Conservation (phyloP, 2,888 invertebrate species). For the Tanypteryx hageni region DNA sequence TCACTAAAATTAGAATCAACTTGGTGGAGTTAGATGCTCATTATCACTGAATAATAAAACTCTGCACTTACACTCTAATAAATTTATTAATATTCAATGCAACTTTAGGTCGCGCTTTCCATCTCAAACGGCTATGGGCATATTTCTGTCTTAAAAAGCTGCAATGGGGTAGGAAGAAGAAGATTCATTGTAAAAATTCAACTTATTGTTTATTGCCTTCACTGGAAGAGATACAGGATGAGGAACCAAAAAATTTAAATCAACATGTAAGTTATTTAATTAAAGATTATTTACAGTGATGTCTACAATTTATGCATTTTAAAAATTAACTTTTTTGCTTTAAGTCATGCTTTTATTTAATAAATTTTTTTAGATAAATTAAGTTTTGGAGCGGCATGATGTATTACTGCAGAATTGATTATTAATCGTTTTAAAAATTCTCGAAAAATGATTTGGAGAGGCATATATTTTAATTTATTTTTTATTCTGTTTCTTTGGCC, state of each 20-base stretch:
- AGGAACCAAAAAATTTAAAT: constrained; percentile 64
- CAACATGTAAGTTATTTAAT: constrained; percentile 62
- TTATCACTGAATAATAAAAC: too few relatives aligned
- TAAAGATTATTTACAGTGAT: neutral
- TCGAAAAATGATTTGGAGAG: too few relatives aligned
- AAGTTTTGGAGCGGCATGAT: neutral
- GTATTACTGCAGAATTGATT: neutral
- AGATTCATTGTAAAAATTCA: constrained; percentile 3
- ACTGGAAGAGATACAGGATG: constrained; percentile 66
- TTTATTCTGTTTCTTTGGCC: too few relatives aligned
- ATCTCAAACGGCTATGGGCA: constrained; percentile 75
- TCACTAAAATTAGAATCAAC: too few relatives aligned
- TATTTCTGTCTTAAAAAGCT: constrained; percentile 74
- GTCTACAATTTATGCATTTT: neutral
- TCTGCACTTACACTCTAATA: too few relatives aligned
- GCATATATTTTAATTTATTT: too few relatives aligned
- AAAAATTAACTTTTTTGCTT: neutral
- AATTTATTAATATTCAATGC: too few relatives aligned
- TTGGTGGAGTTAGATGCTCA: too few relatives aligned
- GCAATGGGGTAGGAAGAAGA: constrained; percentile 70
- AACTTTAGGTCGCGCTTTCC: constrained; percentile 76
- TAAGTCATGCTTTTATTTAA: too few relatives aligned
- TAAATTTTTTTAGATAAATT: neutral
- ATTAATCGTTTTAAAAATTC: neutral
- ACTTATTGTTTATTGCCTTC: constrained; percentile 59